Percentiles rank a stretch among this genome's conserved stretches.
Conservation (phyloP, 2,888 invertebrate genomes). For the Bombyx huttoni region DNA sequence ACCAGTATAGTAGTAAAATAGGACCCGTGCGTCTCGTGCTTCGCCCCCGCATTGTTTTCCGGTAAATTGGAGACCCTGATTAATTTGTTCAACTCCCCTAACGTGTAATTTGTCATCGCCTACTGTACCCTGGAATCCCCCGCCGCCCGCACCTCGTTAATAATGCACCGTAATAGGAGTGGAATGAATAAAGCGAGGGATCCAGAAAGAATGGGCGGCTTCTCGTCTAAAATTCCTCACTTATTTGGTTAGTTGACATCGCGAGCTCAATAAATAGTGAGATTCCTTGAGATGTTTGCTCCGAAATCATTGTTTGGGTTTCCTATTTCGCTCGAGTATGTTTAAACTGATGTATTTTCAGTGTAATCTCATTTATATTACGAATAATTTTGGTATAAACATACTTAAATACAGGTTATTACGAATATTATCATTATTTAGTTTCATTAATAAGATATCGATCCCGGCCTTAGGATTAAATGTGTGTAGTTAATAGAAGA, state of each 20-base stretch:
- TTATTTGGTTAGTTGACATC: conserved; percentile 60
- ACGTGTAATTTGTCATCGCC: conserved; percentile 49
- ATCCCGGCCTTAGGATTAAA: too few species aligned
- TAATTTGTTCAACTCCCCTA: conserved; percentile 64
- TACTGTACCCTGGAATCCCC: conserved; percentile 24
- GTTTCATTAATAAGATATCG: too few species aligned
- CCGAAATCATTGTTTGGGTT: conserved; percentile 32
- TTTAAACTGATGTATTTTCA: conserved; percentile 1
- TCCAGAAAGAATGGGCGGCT: conserved; percentile 19
- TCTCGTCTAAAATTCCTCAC: conserved; percentile 31
- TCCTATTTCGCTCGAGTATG: conserved; percentile 16
- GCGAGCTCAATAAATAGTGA: conserved; percentile 47
- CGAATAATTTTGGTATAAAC: too few species aligned
- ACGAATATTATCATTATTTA: too few species aligned
- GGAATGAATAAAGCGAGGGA: conserved; percentile 8
- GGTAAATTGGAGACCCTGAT: conserved; percentile 62
- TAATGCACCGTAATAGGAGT: conserved; percentile 3
- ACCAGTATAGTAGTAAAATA: too few species aligned
- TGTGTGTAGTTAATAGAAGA: too few species aligned
- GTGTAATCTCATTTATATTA: too few species aligned
- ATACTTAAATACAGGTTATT: too few species aligned
- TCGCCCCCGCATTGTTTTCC: conserved; percentile 58
- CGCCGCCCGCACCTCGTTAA: conserved; percentile 6
- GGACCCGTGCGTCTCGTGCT: conserved; percentile 14
- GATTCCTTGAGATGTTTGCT: conserved; percentile 36